These are phyloP conservation scores for Actias luna DNA, from an alignment of 2,888 invertebrate genomes.

Conservation along the genomic window DNA sequence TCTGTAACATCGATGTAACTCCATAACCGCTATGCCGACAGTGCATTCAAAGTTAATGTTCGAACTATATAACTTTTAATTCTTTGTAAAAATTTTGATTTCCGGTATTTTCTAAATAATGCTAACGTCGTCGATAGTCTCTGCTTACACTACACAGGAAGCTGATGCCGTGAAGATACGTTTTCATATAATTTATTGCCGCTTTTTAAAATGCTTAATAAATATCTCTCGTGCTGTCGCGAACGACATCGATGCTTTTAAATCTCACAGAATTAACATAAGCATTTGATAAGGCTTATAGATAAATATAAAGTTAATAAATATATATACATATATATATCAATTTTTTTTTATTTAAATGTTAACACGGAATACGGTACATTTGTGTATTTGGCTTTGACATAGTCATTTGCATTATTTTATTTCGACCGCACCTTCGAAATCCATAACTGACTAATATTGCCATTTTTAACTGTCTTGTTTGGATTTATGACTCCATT, in stretches of 20 bases:
- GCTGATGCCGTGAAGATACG: neutral
- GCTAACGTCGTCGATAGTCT: neutral
- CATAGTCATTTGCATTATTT: too few species aligned
- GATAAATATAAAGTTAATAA: neutral
- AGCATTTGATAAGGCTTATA: slow-evolving; percentile 2
- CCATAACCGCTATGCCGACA: too few species aligned
- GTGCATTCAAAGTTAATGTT: too few species aligned
- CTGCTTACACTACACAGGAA: neutral
- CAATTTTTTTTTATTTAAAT: too few species aligned
- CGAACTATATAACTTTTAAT: too few species aligned
- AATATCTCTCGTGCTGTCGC: neutral
- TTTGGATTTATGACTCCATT: too few species aligned
- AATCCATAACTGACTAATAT: too few species aligned
- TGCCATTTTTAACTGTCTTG: too few species aligned
- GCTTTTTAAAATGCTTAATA: neutral
- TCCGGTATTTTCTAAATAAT: neutral
- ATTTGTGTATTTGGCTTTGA: neutral
- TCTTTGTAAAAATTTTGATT: too few species aligned
- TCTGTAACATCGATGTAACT: too few species aligned
- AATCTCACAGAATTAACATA: slow-evolving; percentile 6
- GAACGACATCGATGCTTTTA: neutral
- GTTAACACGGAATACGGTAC: neutral
- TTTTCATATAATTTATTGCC: neutral
- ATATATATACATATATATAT: too few species aligned
- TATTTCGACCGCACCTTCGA: too few species aligned